Evolutionary conservation across 2,888 invertebrate genomes (phyloP).

Genomic region (Mystacides longicornis): DNA sequence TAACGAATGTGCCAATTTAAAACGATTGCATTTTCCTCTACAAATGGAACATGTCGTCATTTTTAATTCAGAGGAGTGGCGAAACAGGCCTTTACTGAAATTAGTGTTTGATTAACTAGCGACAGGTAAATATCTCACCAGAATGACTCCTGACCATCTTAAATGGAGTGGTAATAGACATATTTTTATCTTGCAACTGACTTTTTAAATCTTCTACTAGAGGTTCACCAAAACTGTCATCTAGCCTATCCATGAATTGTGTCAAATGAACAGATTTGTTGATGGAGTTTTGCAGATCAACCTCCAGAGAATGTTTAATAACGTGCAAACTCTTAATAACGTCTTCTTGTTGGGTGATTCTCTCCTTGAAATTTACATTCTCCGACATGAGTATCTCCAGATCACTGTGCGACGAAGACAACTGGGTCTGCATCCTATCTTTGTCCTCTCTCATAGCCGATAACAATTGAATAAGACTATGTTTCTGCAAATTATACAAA

Average conservation of each 20-base stretch:
- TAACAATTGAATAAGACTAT: constrained; percentile 8
- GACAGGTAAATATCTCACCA: background rate
- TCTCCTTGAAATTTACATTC: constrained; percentile 11
- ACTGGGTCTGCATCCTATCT: constrained; percentile 1
- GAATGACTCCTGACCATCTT: background rate
- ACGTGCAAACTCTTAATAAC: constrained; percentile 9
- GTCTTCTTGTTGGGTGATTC: constrained; percentile 15
- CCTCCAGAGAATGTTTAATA: constrained; percentile 15
- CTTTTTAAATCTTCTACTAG: background rate
- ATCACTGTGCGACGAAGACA: constrained; percentile 7
- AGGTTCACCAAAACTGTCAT: constrained; percentile 10
- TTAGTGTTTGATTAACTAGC: background rate
- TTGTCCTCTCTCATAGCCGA: constrained; percentile 14
- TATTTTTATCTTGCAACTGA: background rate
- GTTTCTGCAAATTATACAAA: constrained; percentile 12
- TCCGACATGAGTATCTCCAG: constrained; percentile 9
- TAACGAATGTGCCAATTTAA: no score
- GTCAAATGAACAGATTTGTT: constrained; percentile 4
- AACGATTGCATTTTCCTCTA: no score
- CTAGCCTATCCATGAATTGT: background rate
- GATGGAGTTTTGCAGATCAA: constrained; percentile 17
- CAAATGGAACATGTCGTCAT: no score
- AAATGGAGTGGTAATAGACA: background rate
- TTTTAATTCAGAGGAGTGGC: no score
- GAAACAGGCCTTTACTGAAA: no score